Percentiles rank a stretch among this genome's conserved stretches.
phyloP scores from a whole-genome alignment of 2,113 vertebrate species.

The Clarias magur region DNA sequence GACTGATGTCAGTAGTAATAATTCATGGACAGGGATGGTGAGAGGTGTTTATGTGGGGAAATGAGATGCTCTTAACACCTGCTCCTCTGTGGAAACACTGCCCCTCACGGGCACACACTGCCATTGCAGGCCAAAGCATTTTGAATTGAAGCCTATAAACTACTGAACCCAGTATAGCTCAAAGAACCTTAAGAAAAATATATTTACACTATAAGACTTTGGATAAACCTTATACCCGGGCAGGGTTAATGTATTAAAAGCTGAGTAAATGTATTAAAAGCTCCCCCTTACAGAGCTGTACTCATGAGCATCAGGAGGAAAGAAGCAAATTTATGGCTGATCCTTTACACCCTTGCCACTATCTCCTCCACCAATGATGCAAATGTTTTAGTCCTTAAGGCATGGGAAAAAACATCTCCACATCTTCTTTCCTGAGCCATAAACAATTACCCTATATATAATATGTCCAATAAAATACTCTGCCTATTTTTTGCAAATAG shows the following conservation, averaged over 20 bases:
- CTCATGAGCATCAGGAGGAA: not conserved
- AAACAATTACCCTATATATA: not conserved
- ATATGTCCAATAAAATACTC: too few species aligned
- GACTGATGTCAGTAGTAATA: conserved; percentile 70
- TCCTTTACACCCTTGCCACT: not conserved
- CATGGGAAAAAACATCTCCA: not conserved
- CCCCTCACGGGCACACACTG: conserved; percentile 40
- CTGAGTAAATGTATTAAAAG: not conserved
- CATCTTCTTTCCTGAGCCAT: not conserved
- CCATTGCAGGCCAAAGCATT: conserved; percentile 36
- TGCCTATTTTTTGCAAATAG: too few species aligned
- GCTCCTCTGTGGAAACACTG: conserved; percentile 60
- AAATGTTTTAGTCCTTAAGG: not conserved
- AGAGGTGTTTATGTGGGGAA: conserved; percentile 70
- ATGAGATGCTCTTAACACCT: conserved; percentile 70
- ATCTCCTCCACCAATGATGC: not conserved
- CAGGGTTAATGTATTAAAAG: not conserved
- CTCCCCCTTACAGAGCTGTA: not conserved
- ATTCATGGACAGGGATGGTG: conserved; percentile 67
- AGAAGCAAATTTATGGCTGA: not conserved
- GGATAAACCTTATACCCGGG: too few species aligned
- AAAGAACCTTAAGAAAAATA: not conserved
- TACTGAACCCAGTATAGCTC: not conserved
- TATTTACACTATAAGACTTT: not conserved
- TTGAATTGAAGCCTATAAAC: not conserved